Evolutionary conservation across 2,888 invertebrate species (phyloP).

Genomic region (Hyles lineata): DNA sequence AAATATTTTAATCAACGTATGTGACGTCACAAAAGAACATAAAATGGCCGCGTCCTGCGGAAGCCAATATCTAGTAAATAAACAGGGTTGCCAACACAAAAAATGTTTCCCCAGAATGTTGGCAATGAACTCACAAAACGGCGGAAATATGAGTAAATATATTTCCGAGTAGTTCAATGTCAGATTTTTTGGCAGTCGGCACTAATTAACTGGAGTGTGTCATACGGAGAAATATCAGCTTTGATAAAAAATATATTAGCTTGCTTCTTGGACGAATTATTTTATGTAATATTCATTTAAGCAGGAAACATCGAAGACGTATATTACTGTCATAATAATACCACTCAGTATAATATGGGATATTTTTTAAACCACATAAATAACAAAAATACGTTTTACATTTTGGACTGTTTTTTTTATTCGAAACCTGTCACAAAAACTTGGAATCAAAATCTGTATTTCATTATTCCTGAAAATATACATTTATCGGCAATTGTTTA

Average conservation of each 20-base stretch:
- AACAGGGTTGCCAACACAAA: slow-evolving; percentile 20
- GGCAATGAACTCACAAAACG: neutral
- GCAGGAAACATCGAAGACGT: too few relatives aligned
- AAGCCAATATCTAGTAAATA: slow-evolving; percentile 30
- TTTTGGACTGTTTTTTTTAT: too few relatives aligned
- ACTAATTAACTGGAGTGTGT: neutral
- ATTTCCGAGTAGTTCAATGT: neutral
- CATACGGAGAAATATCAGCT: neutral
- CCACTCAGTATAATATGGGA: too few relatives aligned
- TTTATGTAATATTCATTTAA: too few relatives aligned
- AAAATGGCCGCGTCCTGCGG: slow-evolving; percentile 32
- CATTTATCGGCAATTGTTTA: too few relatives aligned
- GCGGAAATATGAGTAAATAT: neutral
- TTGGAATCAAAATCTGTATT: too few relatives aligned
- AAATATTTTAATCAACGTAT: slow-evolving; percentile 36
- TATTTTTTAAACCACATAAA: too few relatives aligned
- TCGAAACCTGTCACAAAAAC: too few relatives aligned
- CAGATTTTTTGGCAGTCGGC: slow-evolving; percentile 6
- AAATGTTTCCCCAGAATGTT: slow-evolving; percentile 1
- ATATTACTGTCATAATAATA: too few relatives aligned
- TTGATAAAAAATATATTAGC: neutral
- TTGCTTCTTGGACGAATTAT: too few relatives aligned
- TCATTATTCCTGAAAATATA: too few relatives aligned
- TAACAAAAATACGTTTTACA: too few relatives aligned
- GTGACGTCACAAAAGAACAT: slow-evolving; percentile 31